Conservation (phyloP, 2,797 vertebrate genomes). For the Phoeniculus purpureus region DNA sequence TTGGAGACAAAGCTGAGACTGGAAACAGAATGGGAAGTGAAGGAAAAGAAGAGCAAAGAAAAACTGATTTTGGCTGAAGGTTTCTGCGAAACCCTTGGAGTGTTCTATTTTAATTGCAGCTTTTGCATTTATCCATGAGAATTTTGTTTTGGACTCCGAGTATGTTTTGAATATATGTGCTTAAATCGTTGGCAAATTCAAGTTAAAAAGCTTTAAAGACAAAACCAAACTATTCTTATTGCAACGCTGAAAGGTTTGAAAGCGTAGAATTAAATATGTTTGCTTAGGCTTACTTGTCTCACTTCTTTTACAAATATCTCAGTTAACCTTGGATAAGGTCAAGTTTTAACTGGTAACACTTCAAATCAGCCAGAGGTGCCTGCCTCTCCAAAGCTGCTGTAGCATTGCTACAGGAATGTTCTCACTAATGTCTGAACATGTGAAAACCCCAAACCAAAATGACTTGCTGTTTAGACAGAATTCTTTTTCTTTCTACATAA, state of each 20-base stretch:
- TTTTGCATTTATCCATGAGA: neutral
- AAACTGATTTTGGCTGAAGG: neutral
- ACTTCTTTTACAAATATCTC: neutral
- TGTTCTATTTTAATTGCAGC: neutral
- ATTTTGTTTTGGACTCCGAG: neutral
- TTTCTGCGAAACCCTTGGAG: neutral
- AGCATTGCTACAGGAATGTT: neutral
- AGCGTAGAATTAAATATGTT: neutral
- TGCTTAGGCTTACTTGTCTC: neutral
- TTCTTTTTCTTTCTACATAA: neutral
- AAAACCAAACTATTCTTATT: neutral
- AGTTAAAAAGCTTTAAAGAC: neutral
- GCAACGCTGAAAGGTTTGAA: neutral
- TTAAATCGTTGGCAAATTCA: neutral
- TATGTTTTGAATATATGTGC: neutral
- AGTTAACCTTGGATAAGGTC: neutral
- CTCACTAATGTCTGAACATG: neutral
- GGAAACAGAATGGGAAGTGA: neutral
- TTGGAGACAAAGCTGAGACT: neutral
- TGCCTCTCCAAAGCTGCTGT: neutral
- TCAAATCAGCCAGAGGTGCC: neutral
- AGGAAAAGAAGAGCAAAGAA: neutral
- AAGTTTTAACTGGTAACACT: neutral
- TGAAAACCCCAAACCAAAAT: neutral
- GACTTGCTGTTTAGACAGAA: neutral